These are phyloP conservation scores for Hetaerina titia DNA, from an alignment of 2,888 invertebrate genomes.

Conservation along the genomic window DNA sequence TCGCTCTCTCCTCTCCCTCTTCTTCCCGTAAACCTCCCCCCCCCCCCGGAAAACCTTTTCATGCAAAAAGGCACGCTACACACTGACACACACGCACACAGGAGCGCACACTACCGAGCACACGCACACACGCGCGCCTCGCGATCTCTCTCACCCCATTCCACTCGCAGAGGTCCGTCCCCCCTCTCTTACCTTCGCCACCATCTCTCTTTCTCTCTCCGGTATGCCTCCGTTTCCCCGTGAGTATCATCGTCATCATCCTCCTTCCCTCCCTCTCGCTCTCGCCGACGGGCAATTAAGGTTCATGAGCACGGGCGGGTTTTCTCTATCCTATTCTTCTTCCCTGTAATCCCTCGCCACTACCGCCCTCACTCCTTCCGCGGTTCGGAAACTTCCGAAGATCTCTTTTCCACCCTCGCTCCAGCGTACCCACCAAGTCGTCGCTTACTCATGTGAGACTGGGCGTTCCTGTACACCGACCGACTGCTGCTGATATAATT, in stretches of 20 bases:
- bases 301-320: neutral
- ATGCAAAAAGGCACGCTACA: too few relatives aligned
- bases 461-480: neutral
- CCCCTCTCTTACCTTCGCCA: too few relatives aligned
- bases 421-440: neutral
- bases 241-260: neutral
- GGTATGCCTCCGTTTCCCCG: neutral
- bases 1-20: constrained; percentile 18
- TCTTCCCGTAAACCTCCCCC: neutral
- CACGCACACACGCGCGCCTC: constrained; percentile 1
- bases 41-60: neutral
- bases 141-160: neutral
- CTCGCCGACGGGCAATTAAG: constrained; percentile 30
- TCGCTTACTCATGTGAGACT: neutral
- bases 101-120: neutral
- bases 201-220: too few relatives aligned
- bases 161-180: too few relatives aligned
- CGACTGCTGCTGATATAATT: too few relatives aligned
- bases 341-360: neutral
- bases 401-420: neutral
- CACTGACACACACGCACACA: too few relatives aligned
- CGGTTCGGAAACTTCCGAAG: neutral
- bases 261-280: neutral
- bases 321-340: neutral
- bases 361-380: neutral